Evolutionary conservation across 2,888 invertebrate genomes (phyloP).

Genomic region (Neoascia interrupta): DNA sequence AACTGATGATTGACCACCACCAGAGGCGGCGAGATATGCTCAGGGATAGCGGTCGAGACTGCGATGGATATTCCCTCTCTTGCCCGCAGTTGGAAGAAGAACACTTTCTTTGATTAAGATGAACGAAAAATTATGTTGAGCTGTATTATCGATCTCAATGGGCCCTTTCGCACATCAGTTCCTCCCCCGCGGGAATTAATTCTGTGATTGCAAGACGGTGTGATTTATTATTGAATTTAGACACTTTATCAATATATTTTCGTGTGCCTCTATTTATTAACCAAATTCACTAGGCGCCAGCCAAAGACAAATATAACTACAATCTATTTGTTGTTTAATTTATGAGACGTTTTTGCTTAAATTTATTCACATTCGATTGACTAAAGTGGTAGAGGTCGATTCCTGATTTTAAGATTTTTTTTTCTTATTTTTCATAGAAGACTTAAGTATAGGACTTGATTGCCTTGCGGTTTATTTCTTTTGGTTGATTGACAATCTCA

Average conservation of each 20-base stretch:
- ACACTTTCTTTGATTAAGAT: no score
- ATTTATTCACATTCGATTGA: constrained; percentile 46
- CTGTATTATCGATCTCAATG: no score
- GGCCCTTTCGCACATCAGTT: no score
- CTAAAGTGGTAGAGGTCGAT: constrained; percentile 22
- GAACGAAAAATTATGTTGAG: no score
- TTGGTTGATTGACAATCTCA: constrained; percentile 60
- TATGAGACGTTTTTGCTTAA: constrained; percentile 47
- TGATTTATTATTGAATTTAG: constrained; percentile 62
- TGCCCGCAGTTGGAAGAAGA: no score
- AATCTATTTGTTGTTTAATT: constrained; percentile 40
- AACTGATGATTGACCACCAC: no score
- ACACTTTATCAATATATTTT: constrained; percentile 48
- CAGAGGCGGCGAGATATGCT: no score
- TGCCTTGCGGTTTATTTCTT: constrained; percentile 1
- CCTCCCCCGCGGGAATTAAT: no score
- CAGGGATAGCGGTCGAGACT: no score
- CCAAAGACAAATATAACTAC: neutral
- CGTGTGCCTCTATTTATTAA: constrained; percentile 28
- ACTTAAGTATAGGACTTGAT: neutral
- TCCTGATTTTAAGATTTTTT: neutral
- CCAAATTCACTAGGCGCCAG: constrained; percentile 43
- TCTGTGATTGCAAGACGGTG: no score
- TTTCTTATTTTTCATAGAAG: neutral
- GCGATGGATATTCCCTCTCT: no score